Evolutionary conservation across 2,888 invertebrate genomes (phyloP), one percentile per base, ranked within the genome.

Genomic region (Caradrina clavipalpis): DNA sequence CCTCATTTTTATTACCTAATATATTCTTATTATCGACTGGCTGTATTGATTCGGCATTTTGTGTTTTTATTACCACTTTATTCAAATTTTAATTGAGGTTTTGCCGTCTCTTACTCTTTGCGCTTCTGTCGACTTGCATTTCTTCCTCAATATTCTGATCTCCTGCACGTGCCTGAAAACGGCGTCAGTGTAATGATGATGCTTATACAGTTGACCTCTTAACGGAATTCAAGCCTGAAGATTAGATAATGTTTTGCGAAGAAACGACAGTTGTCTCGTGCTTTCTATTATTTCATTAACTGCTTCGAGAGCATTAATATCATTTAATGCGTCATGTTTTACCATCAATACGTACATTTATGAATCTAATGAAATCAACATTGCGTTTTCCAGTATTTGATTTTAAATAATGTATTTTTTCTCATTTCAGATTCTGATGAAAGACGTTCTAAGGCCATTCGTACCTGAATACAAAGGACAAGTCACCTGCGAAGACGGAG

Each of bases 381-480:
- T 58, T 13, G 54, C 8, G 2, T 22, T 26, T 35, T 54, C 0
- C 35, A 4, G 0, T 35, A 15, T 31, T 55, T 60, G 0, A 21
- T 61, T 57, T 50, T 78, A 61, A n/a, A 72, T 78, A 3, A 68
- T 19, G 4, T 22, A 1, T 58, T 39, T 71, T 81, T 73, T 73
- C 78, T 88, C 68, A 42, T 70, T 95, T 90, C 94, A 96, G 92
- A 95, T 97, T 81, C 96, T 98, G 89, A 99, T 99, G 99, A 97
- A 97, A 88, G 99, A 99, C 90, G 97, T 98, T 22, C 96, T 99
- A 42, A 96, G 98, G 85, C 98, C 99, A 0, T 99, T 98, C 90
- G 99, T 99, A 69, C 99, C 99, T 22, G 98, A 99, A 92, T 99
- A 98, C 96, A 98, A 98, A 90, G 99, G 99, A n/a, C 97, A 98